Conservation (phyloP, 2,113 vertebrate genomes). For the Psephotus haematonotus region DNA sequence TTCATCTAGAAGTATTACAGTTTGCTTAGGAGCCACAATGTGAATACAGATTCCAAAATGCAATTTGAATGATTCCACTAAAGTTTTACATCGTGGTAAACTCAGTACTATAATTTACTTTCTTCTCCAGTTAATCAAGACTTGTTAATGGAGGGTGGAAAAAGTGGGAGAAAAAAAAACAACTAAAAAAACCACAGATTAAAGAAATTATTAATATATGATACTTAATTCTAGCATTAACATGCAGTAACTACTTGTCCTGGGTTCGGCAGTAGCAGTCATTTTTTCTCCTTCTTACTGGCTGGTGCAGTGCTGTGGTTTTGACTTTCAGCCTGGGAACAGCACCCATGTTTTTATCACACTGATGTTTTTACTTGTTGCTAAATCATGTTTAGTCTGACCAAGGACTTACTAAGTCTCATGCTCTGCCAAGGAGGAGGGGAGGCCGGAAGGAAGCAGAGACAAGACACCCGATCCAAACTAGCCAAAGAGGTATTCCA, state of each 20-base stretch:
- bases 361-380: too few relatives aligned
- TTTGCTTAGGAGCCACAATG: neutral
- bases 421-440: too few relatives aligned
- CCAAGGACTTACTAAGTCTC: too few relatives aligned
- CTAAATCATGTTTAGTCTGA: too few relatives aligned
- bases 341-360: too few relatives aligned
- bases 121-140: neutral
- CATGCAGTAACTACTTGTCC: neutral
- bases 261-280: too few relatives aligned
- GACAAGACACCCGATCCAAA: too few relatives aligned
- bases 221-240: constrained; percentile 5
- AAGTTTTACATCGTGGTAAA: constrained; percentile 19
- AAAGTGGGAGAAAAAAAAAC: neutral
- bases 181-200: neutral
- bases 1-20: constrained; percentile 16
- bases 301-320: too few relatives aligned
- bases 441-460: too few relatives aligned
- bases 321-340: too few relatives aligned
- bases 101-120: neutral
- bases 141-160: neutral
- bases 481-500: too few relatives aligned
- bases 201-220: neutral
- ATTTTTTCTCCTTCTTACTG: too few relatives aligned
- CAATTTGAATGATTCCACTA: neutral
- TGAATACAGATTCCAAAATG: constrained; percentile 4